Evolutionary conservation across 1,140 invertebrate genomes (phyloP).

Genomic region (Aphelinus certus): DNA sequence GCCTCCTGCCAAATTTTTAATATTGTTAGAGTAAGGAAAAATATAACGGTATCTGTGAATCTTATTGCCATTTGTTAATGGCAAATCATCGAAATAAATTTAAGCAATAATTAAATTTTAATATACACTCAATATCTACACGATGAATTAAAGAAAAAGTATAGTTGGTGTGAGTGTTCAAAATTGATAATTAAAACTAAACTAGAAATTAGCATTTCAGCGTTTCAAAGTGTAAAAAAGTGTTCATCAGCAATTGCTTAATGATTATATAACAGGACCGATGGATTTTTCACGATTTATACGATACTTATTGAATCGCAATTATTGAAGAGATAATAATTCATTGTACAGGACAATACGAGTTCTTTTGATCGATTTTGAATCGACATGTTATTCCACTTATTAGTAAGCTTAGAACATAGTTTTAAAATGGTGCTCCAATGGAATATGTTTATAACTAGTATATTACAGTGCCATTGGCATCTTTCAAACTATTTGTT

Average conservation of each 20-base stretch:
- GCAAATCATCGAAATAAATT: constrained; percentile 48
- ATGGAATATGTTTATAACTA: constrained; percentile 23
- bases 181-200: constrained; percentile 20
- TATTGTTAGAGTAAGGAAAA: constrained; percentile 12
- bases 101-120: constrained; percentile 44
- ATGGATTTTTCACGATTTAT: constrained; percentile 16
- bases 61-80: constrained; percentile 11
- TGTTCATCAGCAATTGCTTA: constrained; percentile 37
- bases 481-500: constrained; percentile 3
- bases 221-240: constrained; percentile 13
- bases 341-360: constrained; percentile 35
- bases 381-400: constrained; percentile 33
- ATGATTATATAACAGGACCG: constrained; percentile 26
- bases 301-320: constrained; percentile 3
- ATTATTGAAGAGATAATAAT: constrained; percentile 25
- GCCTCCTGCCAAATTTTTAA: constrained; percentile 36
- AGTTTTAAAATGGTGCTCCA: constrained; percentile 35
- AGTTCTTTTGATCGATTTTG: constrained; percentile 30
- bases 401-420: constrained; percentile 22
- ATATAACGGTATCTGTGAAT: constrained; percentile 21
- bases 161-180: constrained; percentile 34
- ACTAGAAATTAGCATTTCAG: constrained; percentile 39
- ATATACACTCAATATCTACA: constrained; percentile 29
- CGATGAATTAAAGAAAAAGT: constrained; percentile 27
- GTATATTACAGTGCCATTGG: constrained; percentile 34